Evolutionary conservation across 2,113 vertebrate species (phyloP), one percentile per base, ranked within the genome.

Genomic region (Corvus moneduloides): DNA sequence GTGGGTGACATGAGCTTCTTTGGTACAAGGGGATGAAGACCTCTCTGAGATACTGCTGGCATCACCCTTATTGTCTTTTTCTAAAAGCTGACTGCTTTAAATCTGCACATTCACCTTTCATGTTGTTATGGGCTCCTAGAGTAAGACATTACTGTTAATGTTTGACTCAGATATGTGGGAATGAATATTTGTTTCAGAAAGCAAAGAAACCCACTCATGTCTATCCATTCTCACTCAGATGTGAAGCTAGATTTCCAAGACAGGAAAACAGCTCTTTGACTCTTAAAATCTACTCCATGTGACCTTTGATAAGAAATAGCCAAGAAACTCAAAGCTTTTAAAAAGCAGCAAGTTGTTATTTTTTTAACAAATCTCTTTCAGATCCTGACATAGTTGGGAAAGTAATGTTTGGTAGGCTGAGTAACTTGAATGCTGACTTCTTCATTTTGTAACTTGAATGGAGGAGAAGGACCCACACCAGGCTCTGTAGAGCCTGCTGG

Each of bases 151-250:
- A 54, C 76, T 78, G 88, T 94, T 93, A 96, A 95, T 96, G 83
- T 94, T 96, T 96, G 80, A 95, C 94, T 89, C 49, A 68, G 52
- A 23, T 64, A 62, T 81, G 94, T 96, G 93, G 73, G 83, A 93
- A 68, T 12, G 49, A 95, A 90, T 90, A 87, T 92, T 96, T 94
- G 67, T 92, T 93, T 83, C 81, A 78, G 84, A 82, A 84, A 84
- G 61, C 56, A 89, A 91, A 94, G 92, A 74, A 93, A 75, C 52
- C 61, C 41, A 58, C 77, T 93, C 87, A 88, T 49, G 63, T 95
- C 79, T 92, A 64, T 94, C 75, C 62, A 41, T 82, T 79, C 32
- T 89, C 78, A 79, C 77, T 95, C 79, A 88, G 51, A 75, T 97
- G 80, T 91, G 71, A 96, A 96, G 44, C 41, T 90, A 63, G 68